Base-by-base conservation (phyloP, 2,888 invertebrate species). In the Agrenia bidenticulata region DNA sequence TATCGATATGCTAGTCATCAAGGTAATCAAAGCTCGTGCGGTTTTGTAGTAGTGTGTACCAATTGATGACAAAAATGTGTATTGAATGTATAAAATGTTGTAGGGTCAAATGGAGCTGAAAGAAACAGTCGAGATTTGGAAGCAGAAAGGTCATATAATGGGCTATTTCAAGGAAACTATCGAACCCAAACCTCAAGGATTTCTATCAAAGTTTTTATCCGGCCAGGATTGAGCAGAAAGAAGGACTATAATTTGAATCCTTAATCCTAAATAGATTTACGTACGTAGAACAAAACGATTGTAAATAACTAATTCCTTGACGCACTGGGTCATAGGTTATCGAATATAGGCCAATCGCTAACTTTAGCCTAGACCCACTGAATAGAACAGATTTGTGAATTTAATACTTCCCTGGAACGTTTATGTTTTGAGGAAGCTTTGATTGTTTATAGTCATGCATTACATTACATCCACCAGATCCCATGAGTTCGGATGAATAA, bases 61-160 rank as follows among this genome's bases (percentile, higher is more conserved):
- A 15, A 37, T 4, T 56, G 21, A 41, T 15, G 19, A 42, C 7
- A 60, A 60, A 19, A 24, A 51, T 15, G n/a, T 41, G 15, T 59
- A 23, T 17, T 26, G 2, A 27, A 45, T n/a, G 42, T 9, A 61
- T 17, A 9, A 2, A 2, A 7, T 27, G 2, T 55, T 55, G 67
- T 81, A 94, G 93, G 94, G 94, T 56, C 94, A 94, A 86, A 93
- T 94, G 93, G 95, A 96, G 78, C 83, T 97, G 23, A 88, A 90
- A 78, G 96, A 97, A 83, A 84, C 88, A 1, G 88, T 88, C 0
- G 85, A 90, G 72, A 84, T 87, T 63, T 96, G 94, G 94, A 94
- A 94, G 80, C 93, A 94, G 78, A 89, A 89, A 74, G 87, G 88
- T 13, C 90, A 92, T 78, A 80, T 97, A 24, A 94, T 96, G 95